Conservation (phyloP, 1,140 invertebrate genomes). For the Drosophila subobscura region DNA sequence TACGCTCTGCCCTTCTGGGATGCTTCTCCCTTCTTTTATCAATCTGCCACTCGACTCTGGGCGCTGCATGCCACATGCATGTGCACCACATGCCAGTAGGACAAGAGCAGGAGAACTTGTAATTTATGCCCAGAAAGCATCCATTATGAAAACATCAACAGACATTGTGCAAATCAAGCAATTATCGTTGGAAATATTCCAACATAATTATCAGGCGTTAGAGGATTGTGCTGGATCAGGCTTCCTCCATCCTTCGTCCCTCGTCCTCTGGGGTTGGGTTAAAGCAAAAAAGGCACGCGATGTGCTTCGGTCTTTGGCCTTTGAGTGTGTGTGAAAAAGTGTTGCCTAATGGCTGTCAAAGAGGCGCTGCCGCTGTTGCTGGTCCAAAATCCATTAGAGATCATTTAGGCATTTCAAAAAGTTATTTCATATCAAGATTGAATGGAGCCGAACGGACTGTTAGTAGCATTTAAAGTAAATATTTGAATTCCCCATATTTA, state of each 20-base stretch:
- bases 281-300: conserved; percentile 43
- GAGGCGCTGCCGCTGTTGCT: conserved; percentile 9
- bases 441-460: neutral
- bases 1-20: conserved; percentile 12
- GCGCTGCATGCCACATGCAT: conserved; percentile 52
- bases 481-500: too few species aligned
- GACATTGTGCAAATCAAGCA: conserved; percentile 79
- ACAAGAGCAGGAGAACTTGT: conserved; percentile 29
- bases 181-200: conserved; percentile 69
- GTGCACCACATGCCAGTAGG: conserved; percentile 36
- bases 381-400: conserved; percentile 29
- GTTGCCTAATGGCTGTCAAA: conserved; percentile 17
- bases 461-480: too few species aligned
- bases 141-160: conserved; percentile 79
- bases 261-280: conserved; percentile 5
- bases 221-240: conserved; percentile 37
- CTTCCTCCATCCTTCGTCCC: too few species aligned
- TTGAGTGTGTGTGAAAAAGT: conserved; percentile 23
- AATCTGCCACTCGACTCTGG: conserved; percentile 74
- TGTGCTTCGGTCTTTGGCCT: conserved; percentile 3
- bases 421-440: conserved; percentile 13
- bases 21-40: conserved; percentile 39
- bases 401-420: conserved; percentile 24
- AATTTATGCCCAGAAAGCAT: conserved; percentile 68
- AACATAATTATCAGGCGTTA: conserved; percentile 71